Percentiles rank a stretch among this genome's conserved stretches.
These are phyloP conservation scores for Morbakka virulenta DNA, from an alignment of 30 jellyfish, hydroid and myxozoan species.

Conservation along the genomic window DNA sequence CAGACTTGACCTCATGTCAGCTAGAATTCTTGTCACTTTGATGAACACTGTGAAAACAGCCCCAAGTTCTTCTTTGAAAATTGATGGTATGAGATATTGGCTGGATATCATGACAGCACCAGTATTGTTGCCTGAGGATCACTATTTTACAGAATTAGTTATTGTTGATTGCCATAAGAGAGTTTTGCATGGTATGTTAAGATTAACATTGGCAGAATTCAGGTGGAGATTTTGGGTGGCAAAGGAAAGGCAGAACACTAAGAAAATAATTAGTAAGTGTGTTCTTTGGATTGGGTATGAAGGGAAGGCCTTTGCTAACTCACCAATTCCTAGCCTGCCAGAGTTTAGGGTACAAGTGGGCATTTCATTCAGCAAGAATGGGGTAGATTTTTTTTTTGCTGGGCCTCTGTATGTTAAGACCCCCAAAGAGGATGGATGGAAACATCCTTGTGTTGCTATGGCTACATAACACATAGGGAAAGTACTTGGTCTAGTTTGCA, in stretches of 20 bases:
- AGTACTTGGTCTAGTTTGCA: too few species aligned
- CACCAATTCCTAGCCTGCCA: not conserved
- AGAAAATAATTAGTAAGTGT: not conserved
- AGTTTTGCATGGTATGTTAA: not conserved
- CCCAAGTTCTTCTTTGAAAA: not conserved
- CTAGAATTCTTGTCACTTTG: constrained; percentile 14
- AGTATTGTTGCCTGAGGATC: too few species aligned
- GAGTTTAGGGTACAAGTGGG: not conserved
- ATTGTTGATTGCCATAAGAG: too few species aligned
- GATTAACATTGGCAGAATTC: not conserved
- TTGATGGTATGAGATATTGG: too few species aligned
- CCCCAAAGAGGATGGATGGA: too few species aligned
- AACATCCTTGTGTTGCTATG: too few species aligned
- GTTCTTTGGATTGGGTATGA: not conserved
- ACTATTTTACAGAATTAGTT: too few species aligned
- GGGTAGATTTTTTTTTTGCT: not conserved
- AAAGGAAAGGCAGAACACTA: not conserved
- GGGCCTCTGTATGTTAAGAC: not conserved
- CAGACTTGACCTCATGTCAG: constrained; percentile 40
- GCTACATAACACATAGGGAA: too few species aligned
- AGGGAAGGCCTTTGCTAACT: not conserved
- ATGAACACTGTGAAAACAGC: constrained; percentile 13
- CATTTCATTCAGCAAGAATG: not conserved
- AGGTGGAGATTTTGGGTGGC: not conserved
- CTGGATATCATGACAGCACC: too few species aligned